Percentiles rank a stretch among this genome's conserved stretches.
These are phyloP conservation scores for Phymastichus coffea DNA, from an alignment of 1,140 invertebrate species.

Conservation along the genomic window DNA sequence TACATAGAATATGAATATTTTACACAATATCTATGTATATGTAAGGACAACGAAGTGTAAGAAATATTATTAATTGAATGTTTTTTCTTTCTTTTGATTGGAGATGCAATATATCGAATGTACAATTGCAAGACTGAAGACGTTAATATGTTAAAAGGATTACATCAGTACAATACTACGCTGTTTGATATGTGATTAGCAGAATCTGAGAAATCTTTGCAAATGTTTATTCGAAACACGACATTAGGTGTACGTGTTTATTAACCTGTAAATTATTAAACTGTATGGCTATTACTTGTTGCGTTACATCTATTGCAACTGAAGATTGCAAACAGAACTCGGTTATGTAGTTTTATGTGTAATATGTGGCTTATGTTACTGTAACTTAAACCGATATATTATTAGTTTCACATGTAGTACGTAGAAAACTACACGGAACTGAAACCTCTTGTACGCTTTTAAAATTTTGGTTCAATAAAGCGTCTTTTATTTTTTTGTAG, in stretches of 20 bases:
- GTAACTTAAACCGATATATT: not conserved
- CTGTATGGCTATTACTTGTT: not conserved
- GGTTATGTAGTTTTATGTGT: too few relatives aligned
- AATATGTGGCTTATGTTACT: too few relatives aligned
- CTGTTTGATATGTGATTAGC: conserved; percentile 25
- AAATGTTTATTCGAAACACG: conserved; percentile 20
- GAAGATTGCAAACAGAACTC: too few relatives aligned
- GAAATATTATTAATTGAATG: too few relatives aligned
- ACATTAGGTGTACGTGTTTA: conserved; percentile 2
- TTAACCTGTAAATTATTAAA: conserved; percentile 14
- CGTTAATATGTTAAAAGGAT: conserved; percentile 23
- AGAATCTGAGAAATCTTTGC: conserved; percentile 18
- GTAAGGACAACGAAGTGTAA: too few relatives aligned
- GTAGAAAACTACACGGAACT: conserved; percentile 11
- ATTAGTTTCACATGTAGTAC: not conserved
- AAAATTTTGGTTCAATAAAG: conserved; percentile 7
- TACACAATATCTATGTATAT: too few relatives aligned
- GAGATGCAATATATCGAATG: not conserved
- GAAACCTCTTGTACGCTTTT: not conserved
- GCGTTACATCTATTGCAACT: not conserved
- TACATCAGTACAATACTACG: conserved; percentile 29
- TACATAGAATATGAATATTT: too few relatives aligned
- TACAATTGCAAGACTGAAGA: conserved; percentile 1
- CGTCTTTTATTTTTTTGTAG: conserved; percentile 2
- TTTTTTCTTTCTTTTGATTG: not conserved